A percentile compares a stretch with the other conserved stretches of the same genome.
Evolutionary conservation across 2,888 invertebrate species (phyloP).

Genomic region (Nomada hirtipes): DNA sequence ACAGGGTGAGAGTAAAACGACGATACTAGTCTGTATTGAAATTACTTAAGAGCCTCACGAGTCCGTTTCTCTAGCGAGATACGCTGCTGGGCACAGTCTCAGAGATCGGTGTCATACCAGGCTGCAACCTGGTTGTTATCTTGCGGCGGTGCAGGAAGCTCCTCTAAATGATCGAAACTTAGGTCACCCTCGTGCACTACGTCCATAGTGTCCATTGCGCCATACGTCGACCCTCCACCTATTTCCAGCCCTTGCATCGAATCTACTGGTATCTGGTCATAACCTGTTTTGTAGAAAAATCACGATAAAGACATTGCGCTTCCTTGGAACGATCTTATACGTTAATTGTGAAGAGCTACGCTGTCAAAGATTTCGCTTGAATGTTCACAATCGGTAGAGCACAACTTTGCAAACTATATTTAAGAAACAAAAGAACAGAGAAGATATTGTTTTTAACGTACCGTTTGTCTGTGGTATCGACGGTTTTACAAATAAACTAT

Average conservation of each 20-base stretch:
- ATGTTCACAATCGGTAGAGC: slow-evolving; percentile 48
- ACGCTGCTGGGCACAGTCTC: slow-evolving; percentile 77
- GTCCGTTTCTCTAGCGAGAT: slow-evolving; percentile 57
- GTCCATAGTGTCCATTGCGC: slow-evolving; percentile 94
- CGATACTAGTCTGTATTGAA: slow-evolving; percentile 63
- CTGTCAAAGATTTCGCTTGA: slow-evolving; percentile 29
- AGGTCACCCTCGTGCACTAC: slow-evolving; percentile 91
- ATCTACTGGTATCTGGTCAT: slow-evolving; percentile 99
- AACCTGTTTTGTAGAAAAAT: slow-evolving; percentile 88
- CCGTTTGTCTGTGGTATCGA: not conserved
- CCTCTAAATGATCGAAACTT: slow-evolving; percentile 92
- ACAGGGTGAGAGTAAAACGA: slow-evolving; percentile 69
- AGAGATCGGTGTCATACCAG: slow-evolving; percentile 99
- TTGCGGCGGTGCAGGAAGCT: slow-evolving; percentile 93
- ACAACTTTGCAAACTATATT: slow-evolving; percentile 35
- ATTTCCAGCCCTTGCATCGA: slow-evolving; percentile 98
- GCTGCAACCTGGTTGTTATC: slow-evolving; percentile 97
- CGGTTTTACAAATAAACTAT: not conserved
- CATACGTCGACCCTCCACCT: slow-evolving; percentile 91
- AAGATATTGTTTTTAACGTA: not conserved
- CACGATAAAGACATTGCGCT: slow-evolving; percentile 19
- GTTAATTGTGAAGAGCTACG: slow-evolving; percentile 52
- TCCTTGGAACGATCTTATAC: not conserved
- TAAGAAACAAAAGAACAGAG: not conserved
- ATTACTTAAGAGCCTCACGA: slow-evolving; percentile 63